phyloP scores from a whole-genome alignment of 2,113 vertebrate genomes.

The Odocoileus virginianus region DNA sequence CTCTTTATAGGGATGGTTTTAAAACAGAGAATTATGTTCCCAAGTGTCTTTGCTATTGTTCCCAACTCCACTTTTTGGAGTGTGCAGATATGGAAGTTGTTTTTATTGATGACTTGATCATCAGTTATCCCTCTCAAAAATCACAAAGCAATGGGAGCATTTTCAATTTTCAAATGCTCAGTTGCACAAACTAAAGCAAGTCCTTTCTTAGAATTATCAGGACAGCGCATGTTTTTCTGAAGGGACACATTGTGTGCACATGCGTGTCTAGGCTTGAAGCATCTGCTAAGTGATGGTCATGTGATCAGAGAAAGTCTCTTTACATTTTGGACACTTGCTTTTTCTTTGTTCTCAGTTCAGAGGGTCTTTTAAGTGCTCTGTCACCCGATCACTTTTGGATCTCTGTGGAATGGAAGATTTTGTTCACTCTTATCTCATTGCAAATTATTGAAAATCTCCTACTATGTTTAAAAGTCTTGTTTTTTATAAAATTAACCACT shows the following conservation, averaged over 20 bases:
- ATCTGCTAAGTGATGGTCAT: too few species aligned
- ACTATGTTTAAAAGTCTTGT: not conserved
- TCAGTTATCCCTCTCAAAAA: not conserved
- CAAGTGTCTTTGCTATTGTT: not conserved
- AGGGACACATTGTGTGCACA: not conserved
- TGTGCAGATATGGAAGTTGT: not conserved
- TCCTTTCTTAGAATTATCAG: not conserved
- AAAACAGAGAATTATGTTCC: not conserved
- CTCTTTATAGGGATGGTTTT: not conserved
- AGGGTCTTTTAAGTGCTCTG: not conserved
- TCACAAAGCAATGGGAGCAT: not conserved
- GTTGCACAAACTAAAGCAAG: not conserved
- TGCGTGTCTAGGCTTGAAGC: rapidly evolving
- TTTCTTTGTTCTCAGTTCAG: not conserved
- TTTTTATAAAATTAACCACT: not conserved
- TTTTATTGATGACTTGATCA: not conserved
- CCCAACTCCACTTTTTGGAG: not conserved
- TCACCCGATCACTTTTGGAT: not conserved
- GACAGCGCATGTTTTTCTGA: not conserved
- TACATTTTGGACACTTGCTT: not conserved
- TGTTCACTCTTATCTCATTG: not conserved
- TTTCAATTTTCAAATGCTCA: not conserved
- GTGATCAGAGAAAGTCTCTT: not conserved
- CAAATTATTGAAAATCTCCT: not conserved
- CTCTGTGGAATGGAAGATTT: not conserved